Percentiles rank a stretch among this genome's conserved stretches.
Evolutionary conservation across 2,888 invertebrate genomes (phyloP).

Genomic region (Eupelmus urozonus): DNA sequence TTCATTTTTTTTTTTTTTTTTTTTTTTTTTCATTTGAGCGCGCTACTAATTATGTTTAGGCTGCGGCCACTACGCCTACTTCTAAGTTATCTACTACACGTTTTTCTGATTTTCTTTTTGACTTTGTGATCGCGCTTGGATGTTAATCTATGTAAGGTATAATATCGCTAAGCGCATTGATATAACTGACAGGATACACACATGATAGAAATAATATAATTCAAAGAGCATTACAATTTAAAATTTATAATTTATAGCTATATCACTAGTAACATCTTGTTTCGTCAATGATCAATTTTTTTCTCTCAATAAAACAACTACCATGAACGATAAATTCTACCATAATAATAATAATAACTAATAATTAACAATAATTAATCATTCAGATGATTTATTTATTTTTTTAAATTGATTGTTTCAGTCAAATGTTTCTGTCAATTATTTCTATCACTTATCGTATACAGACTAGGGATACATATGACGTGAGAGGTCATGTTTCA

Average conservation of each 20-base stretch:
- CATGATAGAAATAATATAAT: conserved; percentile 10
- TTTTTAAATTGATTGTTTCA: no score
- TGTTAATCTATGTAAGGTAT: not conserved
- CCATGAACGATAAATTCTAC: no score
- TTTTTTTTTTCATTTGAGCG: conserved; percentile 22
- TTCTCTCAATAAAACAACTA: no score
- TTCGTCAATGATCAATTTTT: no score
- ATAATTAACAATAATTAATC: no score
- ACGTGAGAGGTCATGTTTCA: not conserved
- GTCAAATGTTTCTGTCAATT: not conserved
- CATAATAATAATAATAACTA: no score
- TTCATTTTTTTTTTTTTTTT: conserved; percentile 20
- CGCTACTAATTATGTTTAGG: not conserved
- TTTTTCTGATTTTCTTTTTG: no score
- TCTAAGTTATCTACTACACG: not conserved
- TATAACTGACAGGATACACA: not conserved
- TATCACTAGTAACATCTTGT: not conserved
- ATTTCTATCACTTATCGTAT: conserved; percentile 9
- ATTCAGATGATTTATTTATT: no score
- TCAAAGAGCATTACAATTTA: no score
- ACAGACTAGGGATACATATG: conserved; percentile 5
- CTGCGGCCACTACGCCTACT: conserved; percentile 16
- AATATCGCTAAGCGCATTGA: conserved; percentile 12
- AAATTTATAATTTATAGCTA: no score
- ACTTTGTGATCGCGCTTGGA: not conserved